Conservation (phyloP, 2,797 vertebrate species). For the Trichosurus vulpecula region DNA sequence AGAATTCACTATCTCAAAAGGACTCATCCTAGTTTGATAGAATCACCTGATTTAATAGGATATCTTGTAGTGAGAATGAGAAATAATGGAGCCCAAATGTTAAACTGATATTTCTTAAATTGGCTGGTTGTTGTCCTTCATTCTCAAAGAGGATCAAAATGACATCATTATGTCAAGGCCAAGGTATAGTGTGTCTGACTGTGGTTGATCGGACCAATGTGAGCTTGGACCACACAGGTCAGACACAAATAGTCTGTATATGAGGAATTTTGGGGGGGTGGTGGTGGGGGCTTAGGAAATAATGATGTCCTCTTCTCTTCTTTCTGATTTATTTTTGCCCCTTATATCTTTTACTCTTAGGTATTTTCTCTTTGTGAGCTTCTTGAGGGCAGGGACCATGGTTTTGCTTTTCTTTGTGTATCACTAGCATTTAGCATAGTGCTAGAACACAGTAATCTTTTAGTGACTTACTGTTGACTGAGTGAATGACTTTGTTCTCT, state of each 20-base stretch:
- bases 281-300: neutral
- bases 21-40: neutral
- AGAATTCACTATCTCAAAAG: neutral
- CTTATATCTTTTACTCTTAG: neutral
- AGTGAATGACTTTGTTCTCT: neutral
- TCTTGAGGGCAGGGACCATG: neutral
- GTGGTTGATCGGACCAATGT: neutral
- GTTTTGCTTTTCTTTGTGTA: neutral
- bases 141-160: neutral
- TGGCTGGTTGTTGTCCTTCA: neutral
- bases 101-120: neutral
- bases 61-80: neutral
- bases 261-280: too few relatives aligned
- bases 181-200: neutral
- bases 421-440: neutral
- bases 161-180: neutral
- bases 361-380: neutral
- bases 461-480: neutral
- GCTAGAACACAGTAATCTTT: neutral
- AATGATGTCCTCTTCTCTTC: neutral
- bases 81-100: neutral
- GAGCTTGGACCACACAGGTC: too few relatives aligned
- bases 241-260: too few relatives aligned
- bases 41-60: neutral
- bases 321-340: neutral